phyloP scores from a whole-genome alignment of 2,888 invertebrate genomes.

The Lathronympha strigana region DNA sequence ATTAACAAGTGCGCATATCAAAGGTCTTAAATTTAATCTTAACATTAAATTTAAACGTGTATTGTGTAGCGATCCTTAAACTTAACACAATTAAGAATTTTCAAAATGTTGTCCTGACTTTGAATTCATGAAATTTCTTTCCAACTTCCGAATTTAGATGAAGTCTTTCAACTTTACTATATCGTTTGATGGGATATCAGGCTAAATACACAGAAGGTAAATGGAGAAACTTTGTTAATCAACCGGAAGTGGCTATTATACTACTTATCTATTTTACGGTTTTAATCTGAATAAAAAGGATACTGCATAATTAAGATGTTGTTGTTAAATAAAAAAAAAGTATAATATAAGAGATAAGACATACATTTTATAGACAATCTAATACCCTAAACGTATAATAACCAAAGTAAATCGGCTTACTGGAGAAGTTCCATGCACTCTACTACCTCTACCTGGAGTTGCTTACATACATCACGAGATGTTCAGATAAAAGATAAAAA shows the following conservation, averaged over 20 bases:
- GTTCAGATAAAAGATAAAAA: no score
- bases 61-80: conserved; percentile 30
- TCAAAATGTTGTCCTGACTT: conserved; percentile 27
- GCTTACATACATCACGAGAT: no score
- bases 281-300: no score
- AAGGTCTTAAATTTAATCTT: conserved; percentile 21
- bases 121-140: conserved; percentile 33
- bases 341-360: no score
- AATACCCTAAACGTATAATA: no score
- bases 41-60: conserved; percentile 23
- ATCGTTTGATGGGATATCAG: conserved; percentile 29
- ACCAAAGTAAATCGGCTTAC: no score
- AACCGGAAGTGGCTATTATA: not conserved
- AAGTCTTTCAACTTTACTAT: conserved; percentile 25
- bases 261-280: no score
- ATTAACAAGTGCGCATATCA: conserved; percentile 22
- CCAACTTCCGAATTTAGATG: conserved; percentile 16
- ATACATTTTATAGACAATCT: no score
- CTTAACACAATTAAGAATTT: conserved; percentile 30
- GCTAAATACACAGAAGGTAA: conserved; percentile 21
- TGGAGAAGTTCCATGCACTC: no score
- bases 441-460: no score
- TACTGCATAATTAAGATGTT: no score
- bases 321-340: no score
- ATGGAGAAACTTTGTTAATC: conserved; percentile 33